Conservation (phyloP, 2,888 invertebrate genomes). For the Polyommatus iphigenia region DNA sequence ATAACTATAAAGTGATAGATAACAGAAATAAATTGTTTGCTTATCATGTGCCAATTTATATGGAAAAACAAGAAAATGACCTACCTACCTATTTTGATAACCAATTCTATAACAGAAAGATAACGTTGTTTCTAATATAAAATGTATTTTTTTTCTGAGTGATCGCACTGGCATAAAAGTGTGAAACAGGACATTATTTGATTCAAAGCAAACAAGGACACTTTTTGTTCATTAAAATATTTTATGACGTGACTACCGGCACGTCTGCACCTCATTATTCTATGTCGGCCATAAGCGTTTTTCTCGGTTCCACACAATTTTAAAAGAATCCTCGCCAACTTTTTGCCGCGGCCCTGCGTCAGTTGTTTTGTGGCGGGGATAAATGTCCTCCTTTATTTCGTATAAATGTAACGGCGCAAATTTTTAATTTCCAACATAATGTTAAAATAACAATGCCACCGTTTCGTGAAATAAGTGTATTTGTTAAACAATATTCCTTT, state of each 20-base stretch:
- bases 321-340: conserved; percentile 32
- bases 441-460: conserved; percentile 5
- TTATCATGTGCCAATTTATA: too few relatives aligned
- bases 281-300: conserved; percentile 33
- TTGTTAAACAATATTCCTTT: conserved; percentile 20
- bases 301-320: conserved; percentile 32
- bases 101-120: too few relatives aligned
- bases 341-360: conserved; percentile 31
- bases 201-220: conserved; percentile 24
- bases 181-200: background rate
- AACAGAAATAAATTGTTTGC: too few relatives aligned
- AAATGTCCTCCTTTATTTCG: conserved; percentile 35
- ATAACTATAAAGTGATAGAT: too few relatives aligned
- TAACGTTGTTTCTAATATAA: background rate
- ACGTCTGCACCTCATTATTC: conserved; percentile 31
- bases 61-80: too few relatives aligned
- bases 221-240: conserved; percentile 19
- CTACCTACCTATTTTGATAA: too few relatives aligned
- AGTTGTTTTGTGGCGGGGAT: conserved; percentile 34
- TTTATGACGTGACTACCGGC: conserved; percentile 25
- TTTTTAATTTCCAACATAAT: conserved; percentile 28
- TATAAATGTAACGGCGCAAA: conserved; percentile 29
- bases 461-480: conserved; percentile 13
- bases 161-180: background rate
- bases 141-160: background rate